Percentiles rank a stretch among this genome's conserved stretches.
These are phyloP conservation scores for Pteruthius melanotis DNA, from an alignment of 2,113 vertebrate genomes.

Conservation along the genomic window DNA sequence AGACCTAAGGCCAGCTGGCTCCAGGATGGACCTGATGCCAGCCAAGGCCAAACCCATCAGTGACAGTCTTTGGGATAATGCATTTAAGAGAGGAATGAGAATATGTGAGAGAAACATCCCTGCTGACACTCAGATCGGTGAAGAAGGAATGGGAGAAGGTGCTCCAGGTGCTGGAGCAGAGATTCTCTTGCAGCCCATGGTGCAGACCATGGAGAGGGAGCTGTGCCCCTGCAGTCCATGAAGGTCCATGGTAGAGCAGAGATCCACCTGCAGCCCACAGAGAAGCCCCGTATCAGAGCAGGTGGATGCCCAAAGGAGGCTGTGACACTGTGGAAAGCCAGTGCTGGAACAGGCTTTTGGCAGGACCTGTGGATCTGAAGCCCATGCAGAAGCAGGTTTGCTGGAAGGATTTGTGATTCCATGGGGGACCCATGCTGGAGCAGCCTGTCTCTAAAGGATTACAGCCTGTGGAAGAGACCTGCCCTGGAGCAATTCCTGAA, in stretches of 20 bases:
- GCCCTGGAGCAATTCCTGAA: background rate
- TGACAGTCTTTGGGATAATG: background rate
- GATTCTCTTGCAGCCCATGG: rapidly evolving
- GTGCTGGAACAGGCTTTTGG: background rate
- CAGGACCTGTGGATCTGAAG: background rate
- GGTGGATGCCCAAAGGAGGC: background rate
- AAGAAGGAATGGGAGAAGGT: background rate
- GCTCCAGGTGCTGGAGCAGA: background rate
- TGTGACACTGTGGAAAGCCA: background rate
- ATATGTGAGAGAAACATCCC: background rate
- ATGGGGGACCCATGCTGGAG: background rate
- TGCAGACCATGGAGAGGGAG: background rate
- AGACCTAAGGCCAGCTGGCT: background rate
- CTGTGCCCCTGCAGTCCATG: background rate
- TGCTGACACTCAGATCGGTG: background rate
- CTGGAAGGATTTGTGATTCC: background rate
- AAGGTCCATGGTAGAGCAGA: background rate
- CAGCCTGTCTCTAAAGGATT: background rate
- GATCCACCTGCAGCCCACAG: background rate
- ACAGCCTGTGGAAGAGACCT: background rate
- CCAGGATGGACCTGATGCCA: background rate
- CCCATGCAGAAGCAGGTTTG: background rate
- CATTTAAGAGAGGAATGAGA: background rate
- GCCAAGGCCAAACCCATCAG: background rate
- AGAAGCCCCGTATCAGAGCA: background rate